Evolutionary conservation across 1,140 invertebrate species (phyloP), one percentile per base, ranked within the genome.

Genomic region (Leucophenga varia): DNA sequence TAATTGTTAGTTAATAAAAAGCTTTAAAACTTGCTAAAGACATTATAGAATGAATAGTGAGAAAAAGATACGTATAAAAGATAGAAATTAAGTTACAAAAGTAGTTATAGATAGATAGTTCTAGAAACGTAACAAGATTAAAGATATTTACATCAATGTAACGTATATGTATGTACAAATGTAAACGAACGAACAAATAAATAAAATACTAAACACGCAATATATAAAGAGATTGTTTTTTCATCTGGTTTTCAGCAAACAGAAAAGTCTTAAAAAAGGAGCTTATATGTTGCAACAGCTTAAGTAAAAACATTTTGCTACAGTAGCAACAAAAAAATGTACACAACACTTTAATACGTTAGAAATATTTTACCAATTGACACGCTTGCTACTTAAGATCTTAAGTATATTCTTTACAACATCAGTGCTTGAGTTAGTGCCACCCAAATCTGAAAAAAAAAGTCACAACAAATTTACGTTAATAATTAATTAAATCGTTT

Each of bases 331-430:
- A 35, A 34, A 57, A 52, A 46, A 38, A 34, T 12, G 42, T 38
- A 46, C 21, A 39, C 41, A 54, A 56, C 51, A 41, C 25, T 7
- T 30, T 12, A 44, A 37, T 41, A 55, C 14, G 37, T 39, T 32
- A 48, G 25, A 44, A 49, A 35, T 55, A 55, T 60, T 67, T 75
- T 76, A 76, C 73, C 72, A 76, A 57, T 75, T 69, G 41, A 75
- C 67, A 44, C 61, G 65, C 43, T 73, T 71, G 38, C 54, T 52
- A 41, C 72, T 59, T 47, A 82, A 76, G 59, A 87, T 82, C 67
- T 84, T 81, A 53, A 87, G 80, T 55, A 89, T 85, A 42, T 79
- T 80, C 46, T 86, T 80, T 25, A 89, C 79, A 3, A 88, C 84
- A 9, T 89, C 86, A 3, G 83, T 81, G 36, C 86, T 88, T 5